Evolutionary conservation across 2,113 vertebrate genomes (phyloP), one percentile per base, ranked within the genome.

Genomic region (Megalops atlanticus): DNA sequence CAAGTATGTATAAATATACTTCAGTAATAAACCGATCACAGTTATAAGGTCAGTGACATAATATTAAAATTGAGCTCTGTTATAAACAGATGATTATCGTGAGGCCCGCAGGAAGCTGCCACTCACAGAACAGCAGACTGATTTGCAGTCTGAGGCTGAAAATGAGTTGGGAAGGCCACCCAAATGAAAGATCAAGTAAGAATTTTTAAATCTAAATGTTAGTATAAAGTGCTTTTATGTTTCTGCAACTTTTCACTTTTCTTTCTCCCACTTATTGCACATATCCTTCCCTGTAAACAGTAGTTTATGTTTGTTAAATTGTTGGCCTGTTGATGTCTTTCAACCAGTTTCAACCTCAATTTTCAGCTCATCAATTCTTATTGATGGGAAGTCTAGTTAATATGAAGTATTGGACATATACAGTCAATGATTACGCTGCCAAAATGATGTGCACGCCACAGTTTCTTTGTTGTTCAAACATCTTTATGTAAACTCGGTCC

Each of bases 181-280:
- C 35, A 80, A 80, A 80, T 16, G 78, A 0, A 52, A 80, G 49
- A 80, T 73, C 27, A 80, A 80, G 68, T 73, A 80, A 80, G 69
- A 74, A n/a, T 74, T 3, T 39, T 35, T 74, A 39, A 35, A 73
- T 36, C 41, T 74, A 74, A 74, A 74, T 1, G 72, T 1, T 74
- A 1, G 35, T 1, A 39, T 4, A 74, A 73, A 11, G 39, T 73
- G 14, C 31, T 74, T 74, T 74, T 39, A 39, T n/a, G n/a, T n/a
- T n/a, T n/a, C n/a, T n/a, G n/a, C n/a, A n/a, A n/a, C n/a, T n/a
- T n/a, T n/a, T n/a, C n/a, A n/a, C n/a, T n/a, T n/a, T n/a, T n/a
- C n/a, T n/a, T n/a, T n/a, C n/a, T n/a, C n/a, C n/a, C n/a, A n/a
- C n/a, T n/a, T n/a, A n/a, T n/a, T n/a, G n/a, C n/a, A n/a, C n/a